These are phyloP conservation scores for Panthera leo DNA, from an alignment of 2,113 vertebrate genomes.

Conservation along the genomic window DNA sequence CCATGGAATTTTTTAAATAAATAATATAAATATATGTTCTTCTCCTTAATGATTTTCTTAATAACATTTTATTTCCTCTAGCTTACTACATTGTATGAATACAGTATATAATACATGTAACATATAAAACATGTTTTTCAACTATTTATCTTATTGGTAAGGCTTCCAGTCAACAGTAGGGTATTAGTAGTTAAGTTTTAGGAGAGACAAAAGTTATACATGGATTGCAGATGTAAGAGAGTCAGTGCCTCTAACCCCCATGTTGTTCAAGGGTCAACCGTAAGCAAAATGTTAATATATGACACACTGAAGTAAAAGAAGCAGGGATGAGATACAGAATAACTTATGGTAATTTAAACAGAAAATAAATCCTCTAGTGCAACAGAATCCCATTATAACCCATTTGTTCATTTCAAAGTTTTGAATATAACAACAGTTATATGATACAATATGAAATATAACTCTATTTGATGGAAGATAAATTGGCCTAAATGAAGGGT, in stretches of 20 bases:
- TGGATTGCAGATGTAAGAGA: background rate
- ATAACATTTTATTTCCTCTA: background rate
- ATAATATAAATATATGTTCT: background rate
- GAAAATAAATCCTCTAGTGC: background rate
- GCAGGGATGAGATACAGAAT: background rate
- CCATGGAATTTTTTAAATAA: background rate
- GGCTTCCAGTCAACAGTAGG: background rate
- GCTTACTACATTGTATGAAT: background rate
- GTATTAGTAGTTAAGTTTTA: background rate
- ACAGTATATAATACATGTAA: background rate
- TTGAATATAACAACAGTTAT: background rate
- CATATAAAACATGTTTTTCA: background rate
- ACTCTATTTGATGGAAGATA: background rate
- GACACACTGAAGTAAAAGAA: background rate
- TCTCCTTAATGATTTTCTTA: background rate
- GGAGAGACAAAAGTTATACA: background rate
- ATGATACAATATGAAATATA: background rate
- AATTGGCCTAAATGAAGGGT: background rate
- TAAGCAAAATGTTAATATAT: background rate
- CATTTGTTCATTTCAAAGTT: constrained; percentile 1
- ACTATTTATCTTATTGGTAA: background rate
- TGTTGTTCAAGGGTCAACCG: background rate
- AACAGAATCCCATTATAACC: background rate
- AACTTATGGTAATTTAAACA: constrained; percentile 1
- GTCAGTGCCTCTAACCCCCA: background rate